These are phyloP conservation scores for Caenorhabditis inopinata DNA, from an alignment of 1,140 invertebrate genomes.

Conservation along the genomic window DNA sequence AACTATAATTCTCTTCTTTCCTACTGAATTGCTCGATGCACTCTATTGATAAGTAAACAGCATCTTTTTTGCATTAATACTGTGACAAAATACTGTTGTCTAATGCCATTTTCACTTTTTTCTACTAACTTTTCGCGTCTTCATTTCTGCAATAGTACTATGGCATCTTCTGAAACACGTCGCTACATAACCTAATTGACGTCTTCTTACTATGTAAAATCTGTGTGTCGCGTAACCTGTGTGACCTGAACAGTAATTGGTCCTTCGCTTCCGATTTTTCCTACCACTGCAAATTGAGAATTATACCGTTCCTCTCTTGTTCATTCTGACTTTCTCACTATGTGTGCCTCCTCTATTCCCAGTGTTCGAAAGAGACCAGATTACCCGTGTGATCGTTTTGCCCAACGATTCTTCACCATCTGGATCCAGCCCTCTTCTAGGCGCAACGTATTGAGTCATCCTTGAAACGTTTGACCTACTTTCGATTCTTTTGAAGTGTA, in stretches of 20 bases:
- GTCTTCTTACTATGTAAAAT: not conserved
- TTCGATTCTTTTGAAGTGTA: not conserved
- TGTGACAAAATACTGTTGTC: too few relatives aligned
- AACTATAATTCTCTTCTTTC: too few relatives aligned
- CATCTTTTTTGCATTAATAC: too few relatives aligned
- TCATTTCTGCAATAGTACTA: too few relatives aligned
- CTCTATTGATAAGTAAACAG: too few relatives aligned
- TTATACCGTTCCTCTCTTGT: not conserved
- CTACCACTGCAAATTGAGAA: not conserved
- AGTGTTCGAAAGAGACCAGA: not conserved
- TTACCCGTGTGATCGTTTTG: constrained; percentile 22
- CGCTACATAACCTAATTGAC: constrained; percentile 2
- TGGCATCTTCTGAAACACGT: not conserved
- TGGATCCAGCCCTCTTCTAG: not conserved
- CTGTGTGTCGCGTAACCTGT: not conserved
- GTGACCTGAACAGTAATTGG: constrained; percentile 30
- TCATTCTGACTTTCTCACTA: not conserved
- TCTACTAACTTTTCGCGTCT: too few relatives aligned
- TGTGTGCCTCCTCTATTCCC: not conserved
- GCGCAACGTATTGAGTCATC: constrained; percentile 17
- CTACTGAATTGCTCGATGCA: too few relatives aligned
- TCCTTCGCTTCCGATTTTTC: not conserved
- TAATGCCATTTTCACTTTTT: too few relatives aligned
- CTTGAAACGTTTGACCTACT: constrained; percentile 23
- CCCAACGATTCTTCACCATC: not conserved